A percentile compares a stretch with the other conserved stretches of the same genome.
Conservation (phyloP, 1,140 invertebrate genomes). For the Apocrypta bakeri region DNA sequence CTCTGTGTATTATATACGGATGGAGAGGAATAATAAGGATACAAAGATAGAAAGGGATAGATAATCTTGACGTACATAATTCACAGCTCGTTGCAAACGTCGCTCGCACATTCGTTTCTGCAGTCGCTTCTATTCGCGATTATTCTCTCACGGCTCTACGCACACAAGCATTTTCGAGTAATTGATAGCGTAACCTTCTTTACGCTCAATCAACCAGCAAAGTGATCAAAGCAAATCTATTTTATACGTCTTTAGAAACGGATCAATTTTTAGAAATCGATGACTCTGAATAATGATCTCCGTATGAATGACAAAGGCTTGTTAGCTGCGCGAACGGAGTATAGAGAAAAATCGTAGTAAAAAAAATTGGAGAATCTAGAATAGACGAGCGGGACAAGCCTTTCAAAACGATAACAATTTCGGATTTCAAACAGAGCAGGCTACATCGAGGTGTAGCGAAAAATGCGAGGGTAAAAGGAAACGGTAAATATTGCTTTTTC, state of each 20-base stretch:
- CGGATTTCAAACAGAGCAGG: background rate
- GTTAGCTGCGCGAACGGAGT: no score
- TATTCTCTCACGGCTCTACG: background rate
- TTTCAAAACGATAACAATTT: constrained; percentile 43
- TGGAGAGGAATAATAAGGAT: background rate
- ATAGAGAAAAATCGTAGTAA: constrained; percentile 8
- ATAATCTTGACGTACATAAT: constrained; percentile 45
- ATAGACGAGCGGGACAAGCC: constrained; percentile 7
- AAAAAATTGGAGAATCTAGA: constrained; percentile 40
- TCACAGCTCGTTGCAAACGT: constrained; percentile 44
- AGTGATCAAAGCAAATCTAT: background rate
- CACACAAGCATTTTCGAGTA: background rate
- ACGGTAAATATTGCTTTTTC: constrained; percentile 49
- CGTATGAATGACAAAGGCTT: background rate
- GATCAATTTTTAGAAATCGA: background rate
- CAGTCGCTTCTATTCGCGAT: constrained; percentile 37
- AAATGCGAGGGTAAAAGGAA: constrained; percentile 17
- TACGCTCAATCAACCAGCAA: background rate
- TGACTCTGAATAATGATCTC: background rate
- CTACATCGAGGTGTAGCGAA: background rate
- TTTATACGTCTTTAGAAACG: background rate
- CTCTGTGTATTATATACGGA: no score
- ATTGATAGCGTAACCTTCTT: background rate
- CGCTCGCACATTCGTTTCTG: constrained; percentile 37
- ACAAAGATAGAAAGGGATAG: constrained; percentile 54